phyloP scores from a whole-genome alignment of 2,797 vertebrate species.

The Myotis vivesi region DNA sequence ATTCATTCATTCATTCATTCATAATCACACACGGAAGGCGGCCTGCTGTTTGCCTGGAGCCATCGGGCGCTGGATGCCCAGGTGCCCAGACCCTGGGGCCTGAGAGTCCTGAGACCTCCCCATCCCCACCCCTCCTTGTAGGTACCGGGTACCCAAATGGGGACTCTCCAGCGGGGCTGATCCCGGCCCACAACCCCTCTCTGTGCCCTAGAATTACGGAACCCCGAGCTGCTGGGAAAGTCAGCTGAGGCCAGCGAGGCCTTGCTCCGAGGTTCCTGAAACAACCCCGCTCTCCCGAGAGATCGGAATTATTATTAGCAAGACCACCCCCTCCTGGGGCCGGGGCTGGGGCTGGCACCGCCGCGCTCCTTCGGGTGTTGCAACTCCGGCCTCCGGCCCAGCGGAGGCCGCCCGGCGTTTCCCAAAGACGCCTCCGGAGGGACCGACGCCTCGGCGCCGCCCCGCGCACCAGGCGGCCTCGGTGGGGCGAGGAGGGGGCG shows the following conservation, averaged over 20 bases:
- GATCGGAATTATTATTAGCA: background rate
- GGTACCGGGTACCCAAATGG: background rate
- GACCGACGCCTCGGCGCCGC: background rate
- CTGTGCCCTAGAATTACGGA: background rate
- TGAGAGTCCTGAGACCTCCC: background rate
- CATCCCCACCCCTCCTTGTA: too few relatives aligned
- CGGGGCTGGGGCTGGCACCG: background rate
- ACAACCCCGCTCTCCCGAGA: background rate
- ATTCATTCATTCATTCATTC: background rate
- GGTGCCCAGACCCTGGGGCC: background rate
- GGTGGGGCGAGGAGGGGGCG: background rate
- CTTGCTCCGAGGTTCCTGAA: background rate
- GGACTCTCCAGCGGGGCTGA: too few relatives aligned
- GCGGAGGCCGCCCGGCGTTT: slow-evolving; percentile 32
- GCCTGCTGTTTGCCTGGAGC: background rate
- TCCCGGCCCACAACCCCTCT: too few relatives aligned
- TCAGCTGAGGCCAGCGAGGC: background rate
- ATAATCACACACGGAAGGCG: background rate
- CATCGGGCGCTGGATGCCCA: background rate
- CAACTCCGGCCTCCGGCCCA: slow-evolving; percentile 9
- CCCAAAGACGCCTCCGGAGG: slow-evolving; percentile 19
- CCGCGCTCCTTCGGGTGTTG: background rate
- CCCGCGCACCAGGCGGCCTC: background rate
- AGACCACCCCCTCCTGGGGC: background rate
- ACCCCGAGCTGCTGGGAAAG: background rate